Base-by-base conservation (phyloP, 2,888 invertebrate species). In the Lottia gigantea region DNA sequence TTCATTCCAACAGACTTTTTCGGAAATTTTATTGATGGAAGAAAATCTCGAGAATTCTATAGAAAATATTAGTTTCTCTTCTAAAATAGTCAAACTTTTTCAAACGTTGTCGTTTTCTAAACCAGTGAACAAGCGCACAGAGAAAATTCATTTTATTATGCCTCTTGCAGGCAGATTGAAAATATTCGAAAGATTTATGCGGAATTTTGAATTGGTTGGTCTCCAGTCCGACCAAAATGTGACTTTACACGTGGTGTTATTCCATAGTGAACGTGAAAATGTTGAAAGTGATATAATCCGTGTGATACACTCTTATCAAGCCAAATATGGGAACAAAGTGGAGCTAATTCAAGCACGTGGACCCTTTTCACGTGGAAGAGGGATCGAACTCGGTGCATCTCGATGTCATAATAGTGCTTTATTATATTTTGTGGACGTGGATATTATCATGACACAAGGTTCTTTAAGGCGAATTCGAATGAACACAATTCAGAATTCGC, bases 341-440 rank as follows among this genome's bases (percentile, higher is more conserved):
- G 82, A 84, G 65, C 79, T 86, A 15, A 79, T 83, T 25, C 80
- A 82, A 69, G 80, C 84, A 14, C 75, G 81, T 12, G 86, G 86
- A 1, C 72, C 79, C n/a, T 88, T 88, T 74, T 86, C 86, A 0
- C 76, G 88, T 46, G 87, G 84, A 0, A 77, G 76, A 15, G 88
- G 84, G 1, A 74, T 88, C 14, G 83, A 86, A 71, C 74, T 84
- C 46, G 88, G 88, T 7, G 82, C 83, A 31, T 76, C 78, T 40
- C 77, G 82, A 40, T 85, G 87, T 62, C 89, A 91, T 0, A 90
- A 91, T 63, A 91, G 93, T 69, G 93, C 94, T 81, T 90, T 97
- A 72, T 90, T 97, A 80, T 94, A 98, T 85, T 96, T 98, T 87
- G 92, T 98, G 49, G 98, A 99, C 88, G 98, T 98, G 1, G 98